Evolutionary conservation across 2,113 vertebrate species (phyloP).

Genomic region (Rhinogobius similis): DNA sequence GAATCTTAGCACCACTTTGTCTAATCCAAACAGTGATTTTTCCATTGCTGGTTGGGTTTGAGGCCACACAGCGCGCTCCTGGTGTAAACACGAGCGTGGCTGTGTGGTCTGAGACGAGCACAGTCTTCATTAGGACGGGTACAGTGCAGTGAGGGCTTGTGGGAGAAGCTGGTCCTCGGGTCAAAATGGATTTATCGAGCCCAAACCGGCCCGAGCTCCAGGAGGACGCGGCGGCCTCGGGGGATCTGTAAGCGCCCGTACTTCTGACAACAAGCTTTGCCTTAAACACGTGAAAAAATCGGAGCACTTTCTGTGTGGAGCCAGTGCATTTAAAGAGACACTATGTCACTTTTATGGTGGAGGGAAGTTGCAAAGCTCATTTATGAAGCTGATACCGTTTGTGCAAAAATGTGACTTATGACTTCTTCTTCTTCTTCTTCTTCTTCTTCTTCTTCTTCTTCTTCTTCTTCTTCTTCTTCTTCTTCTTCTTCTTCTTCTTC

Average conservation of each 20-base stretch:
- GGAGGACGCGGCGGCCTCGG: neutral
- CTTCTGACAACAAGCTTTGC: neutral
- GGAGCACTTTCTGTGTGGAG: neutral
- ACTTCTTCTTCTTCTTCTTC: too few relatives aligned
- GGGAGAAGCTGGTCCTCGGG: slow-evolving; percentile 25
- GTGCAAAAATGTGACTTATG: too few relatives aligned
- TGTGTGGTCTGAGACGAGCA: too few relatives aligned
- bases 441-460: too few relatives aligned
- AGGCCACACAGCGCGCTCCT: neutral
- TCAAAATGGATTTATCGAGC: slow-evolving; percentile 25
- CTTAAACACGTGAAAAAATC: neutral
- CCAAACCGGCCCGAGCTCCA: neutral
- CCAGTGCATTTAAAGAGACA: neutral
- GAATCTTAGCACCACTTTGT: neutral
- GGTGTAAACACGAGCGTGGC: slow-evolving; percentile 24
- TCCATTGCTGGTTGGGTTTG: neutral
- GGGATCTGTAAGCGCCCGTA: neutral
- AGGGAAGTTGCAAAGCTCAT: too few relatives aligned
- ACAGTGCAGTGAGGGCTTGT: neutral
- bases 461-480: too few relatives aligned
- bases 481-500: too few relatives aligned
- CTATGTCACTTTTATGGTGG: neutral
- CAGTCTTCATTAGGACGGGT: slow-evolving; percentile 35
- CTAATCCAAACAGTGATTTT: neutral
- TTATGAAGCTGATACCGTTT: too few relatives aligned